These are phyloP conservation scores for Aplochiton taeniatus DNA, from an alignment of 2,797 vertebrate genomes.

Conservation along the genomic window DNA sequence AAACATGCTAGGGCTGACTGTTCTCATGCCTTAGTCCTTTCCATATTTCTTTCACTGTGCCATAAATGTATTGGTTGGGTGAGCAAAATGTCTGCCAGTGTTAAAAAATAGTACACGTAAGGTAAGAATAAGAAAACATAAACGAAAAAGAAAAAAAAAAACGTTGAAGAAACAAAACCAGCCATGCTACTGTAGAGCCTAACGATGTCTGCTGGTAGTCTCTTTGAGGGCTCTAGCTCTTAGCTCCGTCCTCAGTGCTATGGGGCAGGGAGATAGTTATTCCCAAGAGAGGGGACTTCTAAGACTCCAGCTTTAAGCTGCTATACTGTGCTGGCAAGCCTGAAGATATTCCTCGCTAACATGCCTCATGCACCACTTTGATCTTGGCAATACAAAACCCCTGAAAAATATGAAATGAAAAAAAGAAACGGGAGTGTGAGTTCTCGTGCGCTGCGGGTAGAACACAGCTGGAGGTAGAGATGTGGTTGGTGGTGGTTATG, in stretches of 20 bases:
- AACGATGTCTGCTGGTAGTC: conserved; percentile 7
- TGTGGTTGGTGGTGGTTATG: too few species aligned
- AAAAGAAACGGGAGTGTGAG: conserved; percentile 37
- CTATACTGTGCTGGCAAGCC: conserved; percentile 41
- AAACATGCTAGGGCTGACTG: too few species aligned
- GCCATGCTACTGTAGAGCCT: conserved; percentile 29
- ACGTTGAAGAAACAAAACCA: conserved; percentile 21
- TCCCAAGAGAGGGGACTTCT: neutral
- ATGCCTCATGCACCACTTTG: conserved; percentile 47
- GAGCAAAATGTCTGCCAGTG: too few species aligned
- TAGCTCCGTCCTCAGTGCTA: neutral
- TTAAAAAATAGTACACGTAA: too few species aligned
- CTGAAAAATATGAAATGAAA: conserved; percentile 22
- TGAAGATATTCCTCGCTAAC: conserved; percentile 43
- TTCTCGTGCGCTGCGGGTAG: conserved; percentile 20
- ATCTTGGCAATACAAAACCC: conserved; percentile 36
- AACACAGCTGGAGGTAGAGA: conserved; percentile 9
- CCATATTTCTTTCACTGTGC: neutral
- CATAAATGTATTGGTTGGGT: neutral
- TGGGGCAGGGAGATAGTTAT: neutral
- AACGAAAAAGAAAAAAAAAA: too few species aligned
- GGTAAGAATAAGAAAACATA: too few species aligned
- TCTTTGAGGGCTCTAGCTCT: neutral
- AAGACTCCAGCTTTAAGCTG: neutral
- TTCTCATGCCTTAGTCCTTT: neutral